Conservation (phyloP, 2,888 invertebrate genomes). For the Protophormia terraenovae region DNA sequence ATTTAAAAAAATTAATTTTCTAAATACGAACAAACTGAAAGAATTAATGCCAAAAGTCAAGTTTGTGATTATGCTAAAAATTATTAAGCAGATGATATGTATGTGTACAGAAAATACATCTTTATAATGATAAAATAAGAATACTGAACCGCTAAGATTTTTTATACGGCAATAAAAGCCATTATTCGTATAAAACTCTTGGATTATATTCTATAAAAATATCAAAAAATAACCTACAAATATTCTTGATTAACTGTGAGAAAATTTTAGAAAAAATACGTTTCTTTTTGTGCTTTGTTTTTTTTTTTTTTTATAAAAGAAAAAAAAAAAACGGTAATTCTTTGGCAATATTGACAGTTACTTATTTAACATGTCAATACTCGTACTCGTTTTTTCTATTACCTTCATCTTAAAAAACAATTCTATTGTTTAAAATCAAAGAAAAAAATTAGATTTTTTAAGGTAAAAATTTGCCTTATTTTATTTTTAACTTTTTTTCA, state of each 20-base stretch:
- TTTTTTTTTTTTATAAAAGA: background rate
- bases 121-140: too few relatives aligned
- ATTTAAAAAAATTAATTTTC: too few relatives aligned
- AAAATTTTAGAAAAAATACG: slow-evolving; percentile 66
- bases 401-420: slow-evolving; percentile 8
- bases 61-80: too few relatives aligned
- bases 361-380: slow-evolving; percentile 58
- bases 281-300: slow-evolving; percentile 34
- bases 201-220: background rate
- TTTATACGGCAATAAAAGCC: background rate
- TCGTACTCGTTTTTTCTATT: slow-evolving; percentile 16
- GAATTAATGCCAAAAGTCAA: too few relatives aligned
- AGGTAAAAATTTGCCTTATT: slow-evolving; percentile 48
- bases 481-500: slow-evolving; percentile 54
- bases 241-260: slow-evolving; percentile 50
- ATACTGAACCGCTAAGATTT: background rate
- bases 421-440: slow-evolving; percentile 48
- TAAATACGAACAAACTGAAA: too few relatives aligned
- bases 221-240: slow-evolving; percentile 8
- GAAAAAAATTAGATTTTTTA: slow-evolving; percentile 64
- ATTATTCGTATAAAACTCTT: background rate
- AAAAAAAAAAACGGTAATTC: slow-evolving; percentile 37
- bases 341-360: slow-evolving; percentile 58
- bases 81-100: too few relatives aligned
- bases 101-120: too few relatives aligned